A percentile compares a stretch with the other conserved stretches of the same genome.
These are phyloP conservation scores for Rhagoletis pomonella DNA, from an alignment of 1,140 invertebrate genomes.

Conservation along the genomic window DNA sequence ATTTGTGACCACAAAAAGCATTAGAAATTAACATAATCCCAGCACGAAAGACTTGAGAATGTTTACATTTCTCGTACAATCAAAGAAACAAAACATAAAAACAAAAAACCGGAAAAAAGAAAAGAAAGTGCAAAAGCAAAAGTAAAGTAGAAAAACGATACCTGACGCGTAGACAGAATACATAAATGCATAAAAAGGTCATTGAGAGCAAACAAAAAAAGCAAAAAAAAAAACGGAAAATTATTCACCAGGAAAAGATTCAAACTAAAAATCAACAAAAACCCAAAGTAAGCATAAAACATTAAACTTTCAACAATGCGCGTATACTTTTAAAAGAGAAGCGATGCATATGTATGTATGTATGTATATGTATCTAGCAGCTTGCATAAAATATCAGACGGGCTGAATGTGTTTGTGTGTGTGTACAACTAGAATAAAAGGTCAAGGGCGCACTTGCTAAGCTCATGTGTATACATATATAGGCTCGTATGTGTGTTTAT, in stretches of 20 bases:
- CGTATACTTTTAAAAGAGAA: not conserved
- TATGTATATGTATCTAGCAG: not conserved
- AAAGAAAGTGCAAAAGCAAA: constrained; percentile 17
- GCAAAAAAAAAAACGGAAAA: not conserved
- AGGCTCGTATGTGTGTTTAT: not conserved
- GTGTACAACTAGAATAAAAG: not conserved
- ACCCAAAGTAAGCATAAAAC: constrained; percentile 37
- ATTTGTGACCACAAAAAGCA: constrained; percentile 40
- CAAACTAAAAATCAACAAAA: not conserved
- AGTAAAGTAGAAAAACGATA: not conserved
- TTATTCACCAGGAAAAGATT: not conserved
- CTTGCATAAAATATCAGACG: not conserved
- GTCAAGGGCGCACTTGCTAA: constrained; percentile 25
- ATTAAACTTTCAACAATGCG: not conserved
- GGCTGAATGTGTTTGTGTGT: not conserved
- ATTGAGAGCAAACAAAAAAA: not conserved
- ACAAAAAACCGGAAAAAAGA: not conserved
- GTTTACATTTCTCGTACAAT: not conserved
- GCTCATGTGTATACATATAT: not conserved
- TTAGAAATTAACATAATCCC: constrained; percentile 50
- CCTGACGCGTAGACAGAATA: constrained; percentile 21
- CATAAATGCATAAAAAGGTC: not conserved
- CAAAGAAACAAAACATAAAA: not conserved
- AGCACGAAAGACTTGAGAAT: constrained; percentile 38
- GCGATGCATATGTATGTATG: not conserved